Evolutionary conservation across 2,113 vertebrate genomes (phyloP), one percentile per base, ranked within the genome.

Genomic region (Papio anubis): DNA sequence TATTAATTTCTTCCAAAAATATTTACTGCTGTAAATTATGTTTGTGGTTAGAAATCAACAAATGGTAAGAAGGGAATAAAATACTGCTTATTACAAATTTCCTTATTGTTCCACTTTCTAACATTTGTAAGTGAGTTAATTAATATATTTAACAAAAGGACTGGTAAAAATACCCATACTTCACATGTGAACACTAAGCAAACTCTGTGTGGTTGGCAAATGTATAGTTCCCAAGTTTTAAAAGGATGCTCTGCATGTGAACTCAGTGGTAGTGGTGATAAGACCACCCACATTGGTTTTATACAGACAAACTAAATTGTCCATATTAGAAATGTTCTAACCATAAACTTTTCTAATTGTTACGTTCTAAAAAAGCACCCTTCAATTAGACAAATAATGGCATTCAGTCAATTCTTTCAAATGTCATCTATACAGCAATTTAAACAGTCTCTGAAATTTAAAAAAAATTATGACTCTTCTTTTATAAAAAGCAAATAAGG

Each of bases 341-440:
- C 30, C 23, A 59, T 43, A 87, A 89, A 55, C 25, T 92, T 92
- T 85, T 78, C 75, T 88, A 95, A 95, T 93, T 66, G 66, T 40
- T 25, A 66, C 72, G 27, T 95, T 92, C 59, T 64, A 52, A 43
- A 92, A 87, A 88, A 57, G 14, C 88, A 80, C 52, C 52, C 48
- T 91, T 87, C 16, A 81, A 92, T 89, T 90, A 92, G 68, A 79
- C 57, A 92, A 94, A 73, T 85, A 92, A 93, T 79, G 59, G 30
- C 5, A 93, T 93, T 81, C 59, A 68, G 23, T 14, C 50, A 92
- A 52, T 90, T 93, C 52, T 88, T 90, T 94, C 35, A 61, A 86
- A 76, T 8, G n/a, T 87, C 43, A 94, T 27, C 83, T 45, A 88
- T 68, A 66, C 43, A 90, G n/a, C 35, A 86, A 11, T 93, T 96